Conservation (phyloP, 2,797 vertebrate genomes). For the Florisuga fusca region DNA sequence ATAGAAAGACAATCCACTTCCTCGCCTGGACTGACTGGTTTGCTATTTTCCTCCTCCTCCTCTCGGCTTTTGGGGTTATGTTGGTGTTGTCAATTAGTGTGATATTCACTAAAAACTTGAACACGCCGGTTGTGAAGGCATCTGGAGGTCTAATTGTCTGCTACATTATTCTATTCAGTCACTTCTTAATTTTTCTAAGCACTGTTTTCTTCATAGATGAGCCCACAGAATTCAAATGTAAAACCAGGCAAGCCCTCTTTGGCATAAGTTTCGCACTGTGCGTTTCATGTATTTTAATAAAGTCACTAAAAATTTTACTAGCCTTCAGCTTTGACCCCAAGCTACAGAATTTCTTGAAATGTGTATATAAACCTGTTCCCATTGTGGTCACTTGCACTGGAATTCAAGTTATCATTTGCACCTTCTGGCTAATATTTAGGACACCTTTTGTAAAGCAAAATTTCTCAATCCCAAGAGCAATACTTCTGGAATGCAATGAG, state of each 20-base stretch:
- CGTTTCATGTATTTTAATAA: conserved; percentile 90
- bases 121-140: conserved; percentile 87
- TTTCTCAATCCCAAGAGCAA: conserved; percentile 62
- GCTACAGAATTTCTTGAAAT: conserved; percentile 79
- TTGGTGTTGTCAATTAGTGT: conserved; percentile 79
- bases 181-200: conserved; percentile 85
- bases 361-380: conserved; percentile 80
- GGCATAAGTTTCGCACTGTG: conserved; percentile 90
- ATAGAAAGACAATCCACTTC: conserved; percentile 79
- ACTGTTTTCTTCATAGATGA: conserved; percentile 85
- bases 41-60: conserved; percentile 81
- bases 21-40: conserved; percentile 86
- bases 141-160: conserved; percentile 85
- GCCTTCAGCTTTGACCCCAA: conserved; percentile 89
- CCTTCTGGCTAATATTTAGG: conserved; percentile 84
- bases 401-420: conserved; percentile 82
- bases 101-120: conserved; percentile 84
- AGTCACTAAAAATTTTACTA: conserved; percentile 89
- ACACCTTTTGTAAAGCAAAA: conserved; percentile 77
- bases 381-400: conserved; percentile 80
- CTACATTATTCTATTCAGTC: conserved; percentile 87
- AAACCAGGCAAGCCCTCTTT: conserved; percentile 85
- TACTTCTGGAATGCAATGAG: conserved; percentile 86
- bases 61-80: conserved; percentile 81
- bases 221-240: conserved; percentile 82